Evolutionary conservation across 2,888 invertebrate genomes (phyloP).

Genomic region (Elmis aenea): DNA sequence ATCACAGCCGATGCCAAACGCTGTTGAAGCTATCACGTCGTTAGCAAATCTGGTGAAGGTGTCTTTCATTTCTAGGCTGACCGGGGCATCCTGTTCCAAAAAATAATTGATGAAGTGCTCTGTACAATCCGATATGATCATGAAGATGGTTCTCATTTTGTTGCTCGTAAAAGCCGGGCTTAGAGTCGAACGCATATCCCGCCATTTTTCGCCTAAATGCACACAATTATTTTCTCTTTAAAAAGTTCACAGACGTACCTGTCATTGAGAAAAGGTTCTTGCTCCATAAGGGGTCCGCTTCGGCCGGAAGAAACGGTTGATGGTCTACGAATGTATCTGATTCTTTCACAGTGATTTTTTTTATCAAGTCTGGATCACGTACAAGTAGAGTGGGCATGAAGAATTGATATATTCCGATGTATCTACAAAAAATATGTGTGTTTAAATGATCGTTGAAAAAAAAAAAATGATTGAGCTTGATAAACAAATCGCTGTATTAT

Average conservation of each 20-base stretch:
- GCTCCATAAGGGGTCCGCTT: slow-evolving; percentile 4
- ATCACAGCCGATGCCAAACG: no score
- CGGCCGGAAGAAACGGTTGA: slow-evolving; percentile 3
- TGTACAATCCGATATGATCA: slow-evolving; percentile 16
- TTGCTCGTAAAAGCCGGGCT: slow-evolving; percentile 33
- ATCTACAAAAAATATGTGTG: no score
- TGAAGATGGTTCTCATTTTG: slow-evolving; percentile 25
- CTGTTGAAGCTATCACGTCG: no score
- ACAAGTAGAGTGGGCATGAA: neutral
- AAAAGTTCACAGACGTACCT: slow-evolving; percentile 10
- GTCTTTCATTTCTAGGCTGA: no score
- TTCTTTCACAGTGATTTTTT: slow-evolving; percentile 7
- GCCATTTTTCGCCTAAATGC: slow-evolving; percentile 11
- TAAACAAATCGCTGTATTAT: no score
- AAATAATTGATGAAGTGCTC: no score
- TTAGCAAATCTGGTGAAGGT: no score
- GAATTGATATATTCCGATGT: slow-evolving; percentile 4
- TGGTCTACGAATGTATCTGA: slow-evolving; percentile 10
- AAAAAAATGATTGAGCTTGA: no score
- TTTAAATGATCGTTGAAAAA: no score
- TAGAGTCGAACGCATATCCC: slow-evolving; percentile 38
- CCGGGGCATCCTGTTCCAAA: no score
- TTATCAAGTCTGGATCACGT: slow-evolving; percentile 9
- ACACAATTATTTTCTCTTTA: no score
- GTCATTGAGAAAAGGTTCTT: slow-evolving; percentile 10